These are phyloP conservation scores for Yponomeuta malinellus DNA, from an alignment of 2,888 invertebrate genomes.

Conservation along the genomic window DNA sequence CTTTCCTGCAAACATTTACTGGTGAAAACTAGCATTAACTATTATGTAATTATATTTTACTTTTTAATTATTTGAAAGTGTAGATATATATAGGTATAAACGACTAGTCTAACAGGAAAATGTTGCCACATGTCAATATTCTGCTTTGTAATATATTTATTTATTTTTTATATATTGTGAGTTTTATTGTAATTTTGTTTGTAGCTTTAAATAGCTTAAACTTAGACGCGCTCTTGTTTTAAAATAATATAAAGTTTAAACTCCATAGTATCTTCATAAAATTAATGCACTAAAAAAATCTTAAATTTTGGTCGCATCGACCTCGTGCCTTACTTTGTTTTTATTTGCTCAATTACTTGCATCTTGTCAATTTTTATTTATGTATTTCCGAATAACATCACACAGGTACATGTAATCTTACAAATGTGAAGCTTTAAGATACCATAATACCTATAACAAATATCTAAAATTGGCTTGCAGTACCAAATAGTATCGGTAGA, in stretches of 20 bases:
- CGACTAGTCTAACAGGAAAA: conserved; percentile 70
- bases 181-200: conserved; percentile 56
- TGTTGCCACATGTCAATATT: conserved; percentile 70
- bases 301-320: conserved; percentile 45
- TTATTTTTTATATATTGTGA: conserved; percentile 64
- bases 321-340: conserved; percentile 65
- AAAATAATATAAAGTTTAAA: neutral
- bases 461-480: conserved; percentile 1
- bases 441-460: neutral
- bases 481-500: conserved; percentile 1
- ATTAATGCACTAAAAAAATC: neutral
- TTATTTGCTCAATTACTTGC: conserved; percentile 54
- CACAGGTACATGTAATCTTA: neutral
- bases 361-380: conserved; percentile 29
- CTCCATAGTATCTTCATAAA: conserved; percentile 1
- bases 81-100: conserved; percentile 62
- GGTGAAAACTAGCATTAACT: neutral
- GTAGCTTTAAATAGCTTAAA: conserved; percentile 42
- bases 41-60: conserved; percentile 10
- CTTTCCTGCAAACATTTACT: neutral
- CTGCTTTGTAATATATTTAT: conserved; percentile 72
- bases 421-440: conserved; percentile 10
- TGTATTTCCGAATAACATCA: neutral
- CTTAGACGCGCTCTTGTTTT: conserved; percentile 27
- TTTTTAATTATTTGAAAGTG: conserved; percentile 35